These are phyloP conservation scores for Drosophila lowei DNA, from an alignment of 1,140 invertebrate genomes.

Conservation along the genomic window DNA sequence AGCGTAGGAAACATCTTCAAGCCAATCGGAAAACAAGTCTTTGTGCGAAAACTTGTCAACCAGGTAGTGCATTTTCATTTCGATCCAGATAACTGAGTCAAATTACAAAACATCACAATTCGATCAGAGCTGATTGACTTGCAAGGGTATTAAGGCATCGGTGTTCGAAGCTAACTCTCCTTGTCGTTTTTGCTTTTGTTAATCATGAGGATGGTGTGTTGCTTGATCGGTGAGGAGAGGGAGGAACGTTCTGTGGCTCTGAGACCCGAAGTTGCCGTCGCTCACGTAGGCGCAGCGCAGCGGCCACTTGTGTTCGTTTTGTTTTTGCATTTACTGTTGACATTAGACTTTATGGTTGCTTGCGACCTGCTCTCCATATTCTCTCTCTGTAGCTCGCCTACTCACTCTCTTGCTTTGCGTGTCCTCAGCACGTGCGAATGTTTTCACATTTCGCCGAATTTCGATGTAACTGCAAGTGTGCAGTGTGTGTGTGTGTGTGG, in stretches of 20 bases:
- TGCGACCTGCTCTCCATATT: conserved; percentile 9
- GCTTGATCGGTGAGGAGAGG: not conserved
- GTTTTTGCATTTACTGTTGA: conserved; percentile 34
- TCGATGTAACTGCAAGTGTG: conserved; percentile 3
- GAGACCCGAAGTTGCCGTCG: conserved; percentile 13
- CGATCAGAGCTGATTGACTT: no score
- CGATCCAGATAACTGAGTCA: no score
- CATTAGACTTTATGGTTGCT: not conserved
- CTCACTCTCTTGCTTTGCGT: conserved; percentile 18
- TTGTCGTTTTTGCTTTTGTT: no score
- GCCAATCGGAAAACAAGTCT: no score
- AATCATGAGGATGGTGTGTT: no score
- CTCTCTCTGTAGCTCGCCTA: conserved; percentile 3
- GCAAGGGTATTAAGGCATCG: no score
- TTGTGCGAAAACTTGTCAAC: no score
- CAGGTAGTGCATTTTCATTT: no score
- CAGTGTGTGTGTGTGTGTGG: not conserved
- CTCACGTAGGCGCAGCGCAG: conserved; percentile 64
- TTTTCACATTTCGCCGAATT: conserved; percentile 45
- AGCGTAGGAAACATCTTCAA: no score
- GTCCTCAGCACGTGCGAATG: conserved; percentile 57
- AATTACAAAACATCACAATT: no score
- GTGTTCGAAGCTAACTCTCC: no score
- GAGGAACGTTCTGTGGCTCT: no score
- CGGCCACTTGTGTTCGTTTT: conserved; percentile 40